Conservation (phyloP, 2,888 invertebrate genomes). For the Acanthosepion esculentum region DNA sequence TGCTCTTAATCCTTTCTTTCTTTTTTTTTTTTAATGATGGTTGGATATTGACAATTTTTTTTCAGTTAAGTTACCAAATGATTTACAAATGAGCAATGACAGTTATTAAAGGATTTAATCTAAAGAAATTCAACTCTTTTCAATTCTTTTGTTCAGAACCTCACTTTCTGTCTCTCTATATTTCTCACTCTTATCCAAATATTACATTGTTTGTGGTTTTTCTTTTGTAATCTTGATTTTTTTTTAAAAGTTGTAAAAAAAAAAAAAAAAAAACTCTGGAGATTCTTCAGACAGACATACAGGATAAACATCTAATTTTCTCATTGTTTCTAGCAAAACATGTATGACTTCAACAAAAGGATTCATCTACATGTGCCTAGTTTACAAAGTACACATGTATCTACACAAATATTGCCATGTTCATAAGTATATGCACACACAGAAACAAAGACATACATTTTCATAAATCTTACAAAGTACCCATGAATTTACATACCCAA, state of each 20-base stretch:
- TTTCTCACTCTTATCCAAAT: background rate
- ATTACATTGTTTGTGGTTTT: background rate
- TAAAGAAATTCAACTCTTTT: constrained; percentile 38
- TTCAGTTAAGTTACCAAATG: constrained; percentile 44
- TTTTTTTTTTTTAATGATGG: constrained; percentile 40
- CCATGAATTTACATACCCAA: too few species aligned
- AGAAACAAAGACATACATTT: too few species aligned
- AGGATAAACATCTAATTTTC: background rate
- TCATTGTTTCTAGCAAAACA: background rate
- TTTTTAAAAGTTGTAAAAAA: background rate
- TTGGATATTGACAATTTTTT: constrained; percentile 38
- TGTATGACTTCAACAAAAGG: background rate
- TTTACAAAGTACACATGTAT: background rate
- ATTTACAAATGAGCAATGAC: constrained; percentile 44
- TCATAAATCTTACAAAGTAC: too few species aligned
- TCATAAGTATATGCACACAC: background rate
- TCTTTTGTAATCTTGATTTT: background rate
- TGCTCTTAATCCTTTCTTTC: background rate
- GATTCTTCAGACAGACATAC: background rate
- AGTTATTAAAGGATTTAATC: constrained; percentile 46
- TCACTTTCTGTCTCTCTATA: background rate
- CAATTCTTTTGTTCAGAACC: constrained; percentile 4
- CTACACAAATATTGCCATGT: background rate
- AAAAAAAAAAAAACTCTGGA: background rate
- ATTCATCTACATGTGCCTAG: background rate